Conservation (phyloP, 2,888 invertebrate genomes). For the Pterostichus madidus region DNA sequence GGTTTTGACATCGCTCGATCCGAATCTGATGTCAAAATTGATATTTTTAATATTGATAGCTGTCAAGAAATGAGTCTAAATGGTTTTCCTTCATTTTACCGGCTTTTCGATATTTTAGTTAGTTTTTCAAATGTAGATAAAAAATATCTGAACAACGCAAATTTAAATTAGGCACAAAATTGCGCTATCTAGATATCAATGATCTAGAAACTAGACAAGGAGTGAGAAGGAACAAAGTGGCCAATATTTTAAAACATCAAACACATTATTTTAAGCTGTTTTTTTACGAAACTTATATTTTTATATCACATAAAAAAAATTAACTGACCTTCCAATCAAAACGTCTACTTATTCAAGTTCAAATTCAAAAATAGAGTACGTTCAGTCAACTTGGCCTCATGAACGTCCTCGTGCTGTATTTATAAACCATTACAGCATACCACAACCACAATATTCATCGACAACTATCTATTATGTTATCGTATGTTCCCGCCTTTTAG, state of each 20-base stretch:
- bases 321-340: slow-evolving; percentile 48
- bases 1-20: too few species aligned
- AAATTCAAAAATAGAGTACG: slow-evolving; percentile 56
- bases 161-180: too few species aligned
- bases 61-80: too few species aligned
- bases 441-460: slow-evolving; percentile 18
- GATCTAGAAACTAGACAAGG: background rate
- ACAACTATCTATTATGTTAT: slow-evolving; percentile 32
- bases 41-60: too few species aligned
- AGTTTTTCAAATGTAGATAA: too few species aligned
- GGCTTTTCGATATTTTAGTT: too few species aligned
- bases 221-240: slow-evolving; percentile 10
- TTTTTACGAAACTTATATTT: slow-evolving; percentile 47
- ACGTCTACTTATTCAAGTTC: slow-evolving; percentile 54
- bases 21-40: too few species aligned
- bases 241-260: slow-evolving; percentile 44
- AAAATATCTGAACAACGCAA: too few species aligned
- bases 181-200: too few species aligned
- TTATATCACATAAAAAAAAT: slow-evolving; percentile 45
- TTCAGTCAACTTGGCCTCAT: slow-evolving; percentile 63
- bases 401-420: slow-evolving; percentile 45
- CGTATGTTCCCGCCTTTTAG: slow-evolving; percentile 16
- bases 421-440: slow-evolving; percentile 53
- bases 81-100: too few species aligned
- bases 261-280: slow-evolving; percentile 15